phyloP scores from a whole-genome alignment of 2,113 vertebrate species.

The Pangasianodon gigas region DNA sequence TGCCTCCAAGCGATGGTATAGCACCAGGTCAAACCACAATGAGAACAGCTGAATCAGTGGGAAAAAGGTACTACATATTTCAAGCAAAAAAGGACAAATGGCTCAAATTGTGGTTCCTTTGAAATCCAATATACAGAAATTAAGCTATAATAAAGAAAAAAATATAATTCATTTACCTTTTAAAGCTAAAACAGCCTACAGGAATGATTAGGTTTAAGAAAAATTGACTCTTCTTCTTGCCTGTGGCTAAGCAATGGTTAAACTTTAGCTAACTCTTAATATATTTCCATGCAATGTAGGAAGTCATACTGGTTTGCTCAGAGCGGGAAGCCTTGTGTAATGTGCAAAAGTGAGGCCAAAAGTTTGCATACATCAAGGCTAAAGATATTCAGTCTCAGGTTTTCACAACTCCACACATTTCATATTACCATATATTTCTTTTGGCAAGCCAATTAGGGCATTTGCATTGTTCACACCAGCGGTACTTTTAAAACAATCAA shows the following conservation, averaged over 20 bases:
- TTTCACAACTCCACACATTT: background rate
- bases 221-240: background rate
- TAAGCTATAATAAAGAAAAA: background rate
- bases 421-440: background rate
- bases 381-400: background rate
- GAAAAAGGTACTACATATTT: background rate
- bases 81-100: background rate
- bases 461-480: background rate
- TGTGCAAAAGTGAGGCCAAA: background rate
- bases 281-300: background rate
- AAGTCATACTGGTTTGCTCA: too few relatives aligned
- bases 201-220: background rate
- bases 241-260: background rate
- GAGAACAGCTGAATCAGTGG: background rate
- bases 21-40: background rate
- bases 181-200: background rate
- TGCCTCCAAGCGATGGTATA: background rate
- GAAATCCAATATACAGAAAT: background rate
- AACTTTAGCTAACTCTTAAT: background rate
- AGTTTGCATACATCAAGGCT: background rate
- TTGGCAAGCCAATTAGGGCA: too few relatives aligned
- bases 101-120: background rate
- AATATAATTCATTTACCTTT: background rate
- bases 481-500: background rate
- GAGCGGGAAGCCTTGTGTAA: background rate